Base-by-base conservation (phyloP, 2,888 invertebrate species). In the Operophtera brumata region DNA sequence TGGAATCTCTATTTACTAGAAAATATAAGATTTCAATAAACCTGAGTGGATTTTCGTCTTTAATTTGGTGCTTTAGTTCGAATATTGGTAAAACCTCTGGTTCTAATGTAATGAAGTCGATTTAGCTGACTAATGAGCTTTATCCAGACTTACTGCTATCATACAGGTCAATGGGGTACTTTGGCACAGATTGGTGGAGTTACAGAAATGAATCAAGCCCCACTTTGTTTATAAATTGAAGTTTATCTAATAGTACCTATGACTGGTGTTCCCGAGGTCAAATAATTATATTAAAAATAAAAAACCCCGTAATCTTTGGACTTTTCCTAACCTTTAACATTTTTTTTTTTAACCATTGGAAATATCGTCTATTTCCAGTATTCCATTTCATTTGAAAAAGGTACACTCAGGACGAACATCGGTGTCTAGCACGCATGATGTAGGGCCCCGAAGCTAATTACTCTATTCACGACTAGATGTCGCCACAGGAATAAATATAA, bases 101-200 rank as follows among this genome's bases (percentile, higher is more conserved):
- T 20, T 20, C 4, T 20, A 20, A 20, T 20, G 12, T 41, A 26
- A 26, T 45, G n/a, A 36, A 42, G 42, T 43, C 1, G 37, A 46
- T 40, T 45, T 45, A 35, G 13, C 6, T 8, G 34, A 25, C 8
- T 42, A 47, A 52, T 37, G 36, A 47, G 36, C 25, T 28, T 43
- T 50, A 47, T 28, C 34, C 40, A 44, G 40, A 39, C 32, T 43
- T 35, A 30, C 42, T 44, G 47, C 47, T 37, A 37, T 43, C 26
- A 20, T 37, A 34, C 20, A 44, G 44, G 47, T 42, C 52, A 59
- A 47, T 47, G 52, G 59, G 46, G 41, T 57, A 54, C 62, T 39
- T 50, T 28, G 13, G 34, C 9, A 20, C 34, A 50, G 50, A 51
- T 47, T 52, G 47, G 34, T 25, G n/a, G 20, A 40, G 50, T 13